Conservation (phyloP, 2,888 invertebrate species). For the Volucella bombylans region DNA sequence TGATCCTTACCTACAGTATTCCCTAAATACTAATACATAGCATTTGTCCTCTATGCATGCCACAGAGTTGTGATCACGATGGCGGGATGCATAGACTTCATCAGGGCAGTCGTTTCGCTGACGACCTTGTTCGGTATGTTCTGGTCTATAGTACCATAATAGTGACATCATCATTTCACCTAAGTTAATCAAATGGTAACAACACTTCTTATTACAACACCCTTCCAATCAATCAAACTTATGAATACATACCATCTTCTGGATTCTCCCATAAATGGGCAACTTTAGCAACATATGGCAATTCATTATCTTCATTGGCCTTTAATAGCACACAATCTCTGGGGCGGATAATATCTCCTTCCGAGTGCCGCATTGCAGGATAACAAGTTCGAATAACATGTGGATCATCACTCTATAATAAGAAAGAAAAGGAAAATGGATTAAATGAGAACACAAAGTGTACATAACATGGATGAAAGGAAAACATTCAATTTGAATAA, state of each 20-base stretch:
- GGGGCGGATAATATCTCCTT: slow-evolving; percentile 93
- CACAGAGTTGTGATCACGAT: slow-evolving; percentile 96
- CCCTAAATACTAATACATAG: slow-evolving; percentile 97
- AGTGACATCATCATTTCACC: slow-evolving; percentile 99
- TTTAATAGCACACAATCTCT: slow-evolving; percentile 96
- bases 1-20: slow-evolving; percentile 92
- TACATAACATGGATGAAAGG: not conserved
- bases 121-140: slow-evolving; percentile 96
- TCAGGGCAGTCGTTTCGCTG: slow-evolving; percentile 91
- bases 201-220: not conserved
- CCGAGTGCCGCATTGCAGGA: slow-evolving; percentile 93
- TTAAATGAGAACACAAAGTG: not conserved
- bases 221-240: not conserved
- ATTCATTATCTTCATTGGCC: slow-evolving; percentile 91
- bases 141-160: slow-evolving; percentile 98
- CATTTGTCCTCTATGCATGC: slow-evolving; percentile 99
- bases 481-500: not conserved
- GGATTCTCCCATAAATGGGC: slow-evolving; percentile 97
- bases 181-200: slow-evolving; percentile 80
- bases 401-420: slow-evolving; percentile 88
- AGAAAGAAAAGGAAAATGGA: slow-evolving; percentile 47
- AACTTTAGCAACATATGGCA: slow-evolving; percentile 97
- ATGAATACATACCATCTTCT: slow-evolving; percentile 88
- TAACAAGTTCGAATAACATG: slow-evolving; percentile 92
- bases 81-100: slow-evolving; percentile 97